phyloP scores from a whole-genome alignment of 2,797 vertebrate species.

The Cephalopachus bancanus region DNA sequence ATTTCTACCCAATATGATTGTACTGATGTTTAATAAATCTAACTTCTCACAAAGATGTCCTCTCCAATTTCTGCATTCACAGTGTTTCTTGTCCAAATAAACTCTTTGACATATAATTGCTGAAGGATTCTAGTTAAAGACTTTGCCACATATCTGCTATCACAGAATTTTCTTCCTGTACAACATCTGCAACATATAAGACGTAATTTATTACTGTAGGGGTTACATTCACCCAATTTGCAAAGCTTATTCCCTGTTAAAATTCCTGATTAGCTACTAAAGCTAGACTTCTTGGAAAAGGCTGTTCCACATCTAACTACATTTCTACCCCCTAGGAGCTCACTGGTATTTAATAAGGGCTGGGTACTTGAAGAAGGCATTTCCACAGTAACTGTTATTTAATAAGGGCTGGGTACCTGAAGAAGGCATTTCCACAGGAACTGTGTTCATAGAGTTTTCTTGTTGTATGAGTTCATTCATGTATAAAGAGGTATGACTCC shows the following conservation, averaged over 20 bases:
- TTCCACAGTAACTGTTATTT: neutral
- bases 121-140: conserved; percentile 18
- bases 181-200: conserved; percentile 23
- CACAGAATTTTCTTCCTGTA: neutral
- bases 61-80: conserved; percentile 13
- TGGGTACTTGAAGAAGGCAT: neutral
- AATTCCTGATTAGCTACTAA: neutral
- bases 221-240: neutral
- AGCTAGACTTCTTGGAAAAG: neutral
- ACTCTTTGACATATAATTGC: neutral
- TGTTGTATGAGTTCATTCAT: neutral
- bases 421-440: neutral
- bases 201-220: conserved; percentile 14
- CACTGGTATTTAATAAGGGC: neutral
- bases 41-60: conserved; percentile 37
- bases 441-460: neutral
- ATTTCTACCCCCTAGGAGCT: neutral
- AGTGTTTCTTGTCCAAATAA: conserved; percentile 28
- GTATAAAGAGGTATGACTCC: neutral
- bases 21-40: neutral
- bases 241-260: neutral
- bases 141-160: neutral
- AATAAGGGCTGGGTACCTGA: neutral
- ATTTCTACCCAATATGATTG: neutral
- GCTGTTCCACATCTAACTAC: neutral